These are phyloP conservation scores for Hylaeus volcanicus DNA, from an alignment of 1,140 invertebrate genomes.

Conservation along the genomic window DNA sequence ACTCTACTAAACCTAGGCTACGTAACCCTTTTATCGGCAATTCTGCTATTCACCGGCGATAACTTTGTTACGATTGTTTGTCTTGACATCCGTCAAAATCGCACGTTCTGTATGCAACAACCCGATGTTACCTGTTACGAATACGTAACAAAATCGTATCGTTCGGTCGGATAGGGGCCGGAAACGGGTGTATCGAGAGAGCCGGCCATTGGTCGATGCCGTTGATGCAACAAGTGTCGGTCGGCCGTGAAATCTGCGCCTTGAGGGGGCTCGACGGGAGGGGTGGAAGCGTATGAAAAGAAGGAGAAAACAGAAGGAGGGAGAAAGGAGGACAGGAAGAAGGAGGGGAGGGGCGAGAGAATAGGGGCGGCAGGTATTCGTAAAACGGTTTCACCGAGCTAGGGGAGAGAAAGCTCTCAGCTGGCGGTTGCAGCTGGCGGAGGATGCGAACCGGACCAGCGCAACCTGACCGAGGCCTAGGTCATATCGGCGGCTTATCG, in stretches of 20 bases:
- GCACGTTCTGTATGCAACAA: too few species aligned
- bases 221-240: conserved; percentile 64
- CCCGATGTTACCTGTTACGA: too few species aligned
- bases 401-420: conserved; percentile 29
- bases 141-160: background rate
- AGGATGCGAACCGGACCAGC: conserved; percentile 15
- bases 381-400: background rate
- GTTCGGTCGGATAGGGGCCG: background rate
- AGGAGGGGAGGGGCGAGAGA: conserved; percentile 18
- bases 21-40: too few species aligned
- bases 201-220: conserved; percentile 52
- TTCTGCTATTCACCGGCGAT: too few species aligned
- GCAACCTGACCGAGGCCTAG: conserved; percentile 44
- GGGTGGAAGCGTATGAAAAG: conserved; percentile 2
- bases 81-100: too few species aligned
- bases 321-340: background rate
- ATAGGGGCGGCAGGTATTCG: background rate
- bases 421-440: conserved; percentile 22
- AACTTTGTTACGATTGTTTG: too few species aligned
- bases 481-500: conserved; percentile 47
- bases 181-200: background rate
- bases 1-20: too few species aligned
- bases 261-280: background rate
- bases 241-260: conserved; percentile 58
- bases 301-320: conserved; percentile 1